phyloP scores from a whole-genome alignment of 2,797 vertebrate species.

The Avahi laniger region DNA sequence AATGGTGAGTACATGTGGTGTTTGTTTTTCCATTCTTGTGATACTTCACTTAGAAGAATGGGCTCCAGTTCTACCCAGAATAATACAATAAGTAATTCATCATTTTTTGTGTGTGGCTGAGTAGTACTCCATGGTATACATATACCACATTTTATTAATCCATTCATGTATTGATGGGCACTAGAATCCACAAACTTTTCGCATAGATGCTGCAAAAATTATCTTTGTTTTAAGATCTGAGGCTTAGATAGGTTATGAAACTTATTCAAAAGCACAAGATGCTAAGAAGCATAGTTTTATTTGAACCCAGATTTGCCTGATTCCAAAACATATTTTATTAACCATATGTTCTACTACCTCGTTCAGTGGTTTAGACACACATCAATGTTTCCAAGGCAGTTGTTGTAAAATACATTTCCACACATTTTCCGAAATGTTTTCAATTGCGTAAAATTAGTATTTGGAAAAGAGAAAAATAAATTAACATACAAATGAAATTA shows the following conservation, averaged over 20 bases:
- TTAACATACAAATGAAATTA: neutral
- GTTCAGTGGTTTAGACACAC: too few relatives aligned
- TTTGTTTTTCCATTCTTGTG: too few relatives aligned
- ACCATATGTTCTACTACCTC: rapidly evolving
- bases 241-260: too few relatives aligned
- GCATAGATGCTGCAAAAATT: neutral
- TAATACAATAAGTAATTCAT: too few relatives aligned
- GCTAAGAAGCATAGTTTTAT: neutral
- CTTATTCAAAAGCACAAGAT: neutral
- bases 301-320: neutral
- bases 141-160: too few relatives aligned
- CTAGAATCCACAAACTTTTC: neutral
- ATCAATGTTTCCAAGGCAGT: rapidly evolving
- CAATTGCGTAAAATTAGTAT: neutral
- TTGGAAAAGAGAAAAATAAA: neutral
- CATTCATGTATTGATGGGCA: too few relatives aligned
- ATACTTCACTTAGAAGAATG: too few relatives aligned
- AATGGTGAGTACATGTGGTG: too few relatives aligned
- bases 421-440: neutral
- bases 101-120: too few relatives aligned
- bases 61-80: too few relatives aligned
- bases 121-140: too few relatives aligned
- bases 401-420: neutral
- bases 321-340: neutral
- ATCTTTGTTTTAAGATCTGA: neutral